Evolutionary conservation across 2,797 vertebrate species (phyloP).

Genomic region (Percopsis omiscomaycus): DNA sequence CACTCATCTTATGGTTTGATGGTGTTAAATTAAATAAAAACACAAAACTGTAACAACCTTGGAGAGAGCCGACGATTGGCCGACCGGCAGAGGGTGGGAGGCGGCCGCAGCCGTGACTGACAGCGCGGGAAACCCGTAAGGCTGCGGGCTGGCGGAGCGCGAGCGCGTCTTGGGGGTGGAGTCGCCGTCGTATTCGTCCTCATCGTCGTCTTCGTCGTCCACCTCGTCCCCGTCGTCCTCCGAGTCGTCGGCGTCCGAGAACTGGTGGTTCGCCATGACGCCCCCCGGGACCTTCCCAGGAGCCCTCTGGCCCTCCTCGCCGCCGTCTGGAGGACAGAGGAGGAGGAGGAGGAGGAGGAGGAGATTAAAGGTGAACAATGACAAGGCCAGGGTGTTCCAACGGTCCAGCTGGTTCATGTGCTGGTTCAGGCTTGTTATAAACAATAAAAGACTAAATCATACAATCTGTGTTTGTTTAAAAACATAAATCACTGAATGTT

Average conservation of each 20-base stretch:
- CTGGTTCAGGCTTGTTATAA: too few relatives aligned
- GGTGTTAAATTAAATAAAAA: too few relatives aligned
- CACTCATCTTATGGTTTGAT: too few relatives aligned
- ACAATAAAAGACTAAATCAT: too few relatives aligned
- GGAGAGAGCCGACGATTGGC: background rate
- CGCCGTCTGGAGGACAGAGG: constrained; percentile 47
- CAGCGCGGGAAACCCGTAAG: constrained; percentile 83
- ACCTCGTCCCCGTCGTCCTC: constrained; percentile 93
- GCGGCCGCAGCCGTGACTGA: constrained; percentile 81
- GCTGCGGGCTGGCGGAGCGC: constrained; percentile 93
- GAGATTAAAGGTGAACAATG: background rate
- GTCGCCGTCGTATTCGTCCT: constrained; percentile 94
- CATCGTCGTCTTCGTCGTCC: constrained; percentile 95
- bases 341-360: background rate
- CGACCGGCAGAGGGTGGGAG: constrained; percentile 61
- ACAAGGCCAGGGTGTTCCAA: too few relatives aligned
- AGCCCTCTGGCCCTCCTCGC: constrained; percentile 84
- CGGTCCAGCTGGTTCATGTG: too few relatives aligned
- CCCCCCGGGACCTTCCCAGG: constrained; percentile 79
- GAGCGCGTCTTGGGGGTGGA: constrained; percentile 93
- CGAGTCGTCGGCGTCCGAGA: constrained; percentile 94
- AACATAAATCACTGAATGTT: too few relatives aligned
- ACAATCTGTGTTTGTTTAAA: too few relatives aligned
- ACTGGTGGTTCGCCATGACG: constrained; percentile 87
- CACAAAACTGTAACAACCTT: too few relatives aligned